A percentile compares a stretch with the other conserved stretches of the same genome.
phyloP scores from a whole-genome alignment of 1,140 invertebrate genomes.

The Theocolax elegans region DNA sequence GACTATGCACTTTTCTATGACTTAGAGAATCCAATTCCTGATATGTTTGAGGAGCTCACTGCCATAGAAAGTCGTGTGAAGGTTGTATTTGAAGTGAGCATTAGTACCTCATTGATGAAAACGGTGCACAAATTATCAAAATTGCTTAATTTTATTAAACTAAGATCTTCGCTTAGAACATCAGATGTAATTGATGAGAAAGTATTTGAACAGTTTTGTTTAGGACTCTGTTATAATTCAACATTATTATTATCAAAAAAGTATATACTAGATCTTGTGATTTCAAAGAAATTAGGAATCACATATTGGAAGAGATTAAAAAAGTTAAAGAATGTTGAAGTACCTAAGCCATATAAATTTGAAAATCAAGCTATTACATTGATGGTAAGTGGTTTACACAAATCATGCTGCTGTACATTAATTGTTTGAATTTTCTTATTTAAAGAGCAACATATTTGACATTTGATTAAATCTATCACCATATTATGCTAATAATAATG shows the following conservation, averaged over 20 bases:
- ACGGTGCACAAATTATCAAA: conserved; percentile 58
- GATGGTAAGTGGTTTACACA: conserved; percentile 60
- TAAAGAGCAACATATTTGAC: too few relatives aligned
- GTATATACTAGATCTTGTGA: conserved; percentile 57
- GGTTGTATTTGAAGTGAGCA: conserved; percentile 60
- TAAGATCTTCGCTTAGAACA: conserved; percentile 54
- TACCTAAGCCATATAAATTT: conserved; percentile 54
- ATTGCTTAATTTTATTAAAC: conserved; percentile 54
- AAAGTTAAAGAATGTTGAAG: conserved; percentile 47
- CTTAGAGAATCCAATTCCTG: conserved; percentile 57
- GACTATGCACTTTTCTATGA: conserved; percentile 60
- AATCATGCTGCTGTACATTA: too few relatives aligned
- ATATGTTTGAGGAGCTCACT: conserved; percentile 53
- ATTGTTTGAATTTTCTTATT: too few relatives aligned
- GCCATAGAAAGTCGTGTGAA: conserved; percentile 57
- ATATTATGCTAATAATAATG: too few relatives aligned
- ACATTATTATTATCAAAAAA: conserved; percentile 59
- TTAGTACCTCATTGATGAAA: conserved; percentile 60
- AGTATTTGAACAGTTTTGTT: conserved; percentile 50
- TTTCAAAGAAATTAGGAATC: conserved; percentile 56
- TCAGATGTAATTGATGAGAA: conserved; percentile 46
- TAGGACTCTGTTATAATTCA: conserved; percentile 54
- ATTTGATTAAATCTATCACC: too few relatives aligned
- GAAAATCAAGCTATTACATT: conserved; percentile 69
- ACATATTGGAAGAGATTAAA: conserved; percentile 61